Conservation (phyloP, 2,113 vertebrate genomes). For the Mastomys coucha region DNA sequence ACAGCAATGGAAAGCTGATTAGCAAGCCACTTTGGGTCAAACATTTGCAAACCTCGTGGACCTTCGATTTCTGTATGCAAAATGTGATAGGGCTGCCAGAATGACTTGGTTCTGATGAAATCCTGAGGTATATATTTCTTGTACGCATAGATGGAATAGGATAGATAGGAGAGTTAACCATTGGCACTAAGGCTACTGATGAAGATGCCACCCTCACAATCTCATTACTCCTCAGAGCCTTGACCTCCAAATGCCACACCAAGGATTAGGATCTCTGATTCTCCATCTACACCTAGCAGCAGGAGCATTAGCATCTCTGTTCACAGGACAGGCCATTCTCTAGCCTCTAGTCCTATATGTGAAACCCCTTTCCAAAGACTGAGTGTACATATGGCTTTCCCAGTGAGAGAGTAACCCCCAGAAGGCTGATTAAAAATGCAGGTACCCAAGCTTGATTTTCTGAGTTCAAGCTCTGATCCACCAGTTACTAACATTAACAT, state of each 20-base stretch:
- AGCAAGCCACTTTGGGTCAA: neutral
- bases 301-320: neutral
- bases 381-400: neutral
- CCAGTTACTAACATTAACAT: neutral
- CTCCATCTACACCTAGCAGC: too few species aligned
- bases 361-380: neutral
- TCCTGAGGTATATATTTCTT: neutral
- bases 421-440: neutral
- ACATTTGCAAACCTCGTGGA: neutral
- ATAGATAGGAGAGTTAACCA: neutral
- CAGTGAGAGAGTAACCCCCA: neutral
- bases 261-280: neutral
- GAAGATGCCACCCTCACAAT: neutral
- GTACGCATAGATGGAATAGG: neutral
- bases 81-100: neutral
- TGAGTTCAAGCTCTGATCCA: neutral
- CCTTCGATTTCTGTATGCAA: neutral
- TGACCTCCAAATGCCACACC: neutral
- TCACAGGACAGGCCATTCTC: neutral
- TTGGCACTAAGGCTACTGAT: neutral
- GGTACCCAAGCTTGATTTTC: neutral
- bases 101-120: neutral
- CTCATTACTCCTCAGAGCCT: neutral
- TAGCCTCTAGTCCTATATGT: neutral
- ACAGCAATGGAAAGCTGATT: neutral